These are phyloP conservation scores for Drosophila varians DNA, from an alignment of 1,140 invertebrate species.

Conservation along the genomic window DNA sequence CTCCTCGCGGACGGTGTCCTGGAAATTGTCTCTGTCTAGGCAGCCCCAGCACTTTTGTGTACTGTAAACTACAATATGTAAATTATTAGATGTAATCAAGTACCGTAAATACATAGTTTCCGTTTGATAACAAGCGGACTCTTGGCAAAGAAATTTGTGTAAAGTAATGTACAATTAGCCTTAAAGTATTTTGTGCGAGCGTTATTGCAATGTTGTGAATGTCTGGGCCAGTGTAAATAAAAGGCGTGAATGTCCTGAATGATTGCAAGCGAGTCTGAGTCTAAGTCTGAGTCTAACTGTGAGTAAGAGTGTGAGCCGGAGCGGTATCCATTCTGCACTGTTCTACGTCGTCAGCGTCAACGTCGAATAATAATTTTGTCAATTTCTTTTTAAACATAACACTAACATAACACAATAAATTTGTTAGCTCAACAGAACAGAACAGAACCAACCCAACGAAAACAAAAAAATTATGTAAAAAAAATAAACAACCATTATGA, in stretches of 20 bases:
- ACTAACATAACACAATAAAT: slow-evolving; percentile 16
- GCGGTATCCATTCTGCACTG: slow-evolving; percentile 46
- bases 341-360: slow-evolving; percentile 44
- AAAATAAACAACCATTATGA: slow-evolving; percentile 22
- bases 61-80: slow-evolving; percentile 70
- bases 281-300: slow-evolving; percentile 13
- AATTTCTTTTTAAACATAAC: slow-evolving; percentile 39
- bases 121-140: slow-evolving; percentile 17
- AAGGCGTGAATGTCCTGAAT: slow-evolving; percentile 26
- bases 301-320: slow-evolving; percentile 10
- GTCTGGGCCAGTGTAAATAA: slow-evolving; percentile 8
- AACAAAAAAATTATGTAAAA: neutral
- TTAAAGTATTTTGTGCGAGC: slow-evolving; percentile 41
- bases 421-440: slow-evolving; percentile 28
- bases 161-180: slow-evolving; percentile 70
- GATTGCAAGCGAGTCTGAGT: slow-evolving; percentile 3
- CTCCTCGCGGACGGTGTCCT: neutral
- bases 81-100: slow-evolving; percentile 56
- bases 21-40: slow-evolving; percentile 44
- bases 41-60: slow-evolving; percentile 57
- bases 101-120: slow-evolving; percentile 45
- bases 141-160: slow-evolving; percentile 54
- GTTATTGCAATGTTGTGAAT: slow-evolving; percentile 3
- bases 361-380: slow-evolving; percentile 46
- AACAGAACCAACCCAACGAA: slow-evolving; percentile 11